These are phyloP conservation scores for Atethmia centrago DNA, from an alignment of 2,888 invertebrate genomes.

Conservation along the genomic window DNA sequence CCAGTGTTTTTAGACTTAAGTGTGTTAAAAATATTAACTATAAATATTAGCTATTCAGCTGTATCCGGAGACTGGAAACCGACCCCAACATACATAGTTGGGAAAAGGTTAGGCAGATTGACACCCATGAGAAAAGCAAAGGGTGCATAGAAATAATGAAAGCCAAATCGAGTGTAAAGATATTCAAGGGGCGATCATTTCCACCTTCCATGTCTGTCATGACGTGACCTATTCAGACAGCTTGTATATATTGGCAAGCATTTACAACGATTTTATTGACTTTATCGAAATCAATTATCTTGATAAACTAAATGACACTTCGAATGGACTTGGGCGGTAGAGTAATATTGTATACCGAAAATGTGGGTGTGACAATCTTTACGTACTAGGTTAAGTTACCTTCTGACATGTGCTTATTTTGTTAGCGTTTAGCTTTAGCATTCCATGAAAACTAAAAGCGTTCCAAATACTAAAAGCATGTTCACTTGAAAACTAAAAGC, in stretches of 20 bases:
- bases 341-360: slow-evolving; percentile 23
- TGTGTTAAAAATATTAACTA: too few species aligned
- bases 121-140: not conserved
- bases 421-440: not conserved
- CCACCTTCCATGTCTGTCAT: slow-evolving; percentile 26
- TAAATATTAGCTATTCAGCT: too few species aligned
- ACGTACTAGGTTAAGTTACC: not conserved
- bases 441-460: not conserved
- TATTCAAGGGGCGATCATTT: slow-evolving; percentile 36
- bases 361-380: slow-evolving; percentile 30
- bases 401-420: not conserved
- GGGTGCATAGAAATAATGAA: slow-evolving; percentile 3
- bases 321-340: slow-evolving; percentile 41
- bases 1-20: too few species aligned
- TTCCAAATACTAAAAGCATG: not conserved
- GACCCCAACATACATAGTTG: too few species aligned
- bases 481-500: not conserved
- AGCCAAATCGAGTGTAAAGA: slow-evolving; percentile 7
- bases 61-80: too few species aligned
- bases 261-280: slow-evolving; percentile 61
- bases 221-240: slow-evolving; percentile 51
- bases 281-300: slow-evolving; percentile 62
- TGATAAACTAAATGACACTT: slow-evolving; percentile 54
- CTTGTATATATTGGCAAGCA: slow-evolving; percentile 47
- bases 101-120: not conserved